Conservation (phyloP, 2,888 invertebrate genomes). For the Coleophora deauratella region DNA sequence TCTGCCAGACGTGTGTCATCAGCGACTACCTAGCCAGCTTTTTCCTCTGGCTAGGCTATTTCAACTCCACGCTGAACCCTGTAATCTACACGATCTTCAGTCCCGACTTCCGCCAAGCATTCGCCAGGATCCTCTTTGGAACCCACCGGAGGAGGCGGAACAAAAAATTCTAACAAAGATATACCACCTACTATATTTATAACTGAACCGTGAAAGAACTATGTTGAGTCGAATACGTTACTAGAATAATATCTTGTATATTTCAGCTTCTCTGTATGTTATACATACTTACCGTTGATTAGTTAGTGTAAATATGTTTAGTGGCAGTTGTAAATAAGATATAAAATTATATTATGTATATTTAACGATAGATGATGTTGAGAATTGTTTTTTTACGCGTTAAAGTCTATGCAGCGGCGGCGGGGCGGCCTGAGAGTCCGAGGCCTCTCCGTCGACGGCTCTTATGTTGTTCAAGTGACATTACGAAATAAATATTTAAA, state of each 20-base stretch:
- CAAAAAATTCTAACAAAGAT: constrained; percentile 71
- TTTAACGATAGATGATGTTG: constrained; percentile 50
- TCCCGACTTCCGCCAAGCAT: constrained; percentile 92
- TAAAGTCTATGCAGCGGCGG: constrained; percentile 58
- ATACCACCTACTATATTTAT: constrained; percentile 50
- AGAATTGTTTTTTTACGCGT: constrained; percentile 67
- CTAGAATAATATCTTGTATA: constrained; percentile 29
- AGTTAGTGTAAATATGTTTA: constrained; percentile 66
- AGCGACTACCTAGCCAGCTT: constrained; percentile 83
- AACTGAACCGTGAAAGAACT: constrained; percentile 33
- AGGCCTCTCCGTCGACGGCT: constrained; percentile 50
- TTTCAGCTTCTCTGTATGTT: constrained; percentile 61
- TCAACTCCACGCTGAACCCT: constrained; percentile 93
- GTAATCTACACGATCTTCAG: constrained; percentile 96
- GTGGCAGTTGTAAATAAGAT: constrained; percentile 59
- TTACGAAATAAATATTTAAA: constrained; percentile 72
- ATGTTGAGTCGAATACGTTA: constrained; percentile 54
- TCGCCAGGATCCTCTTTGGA: constrained; percentile 88
- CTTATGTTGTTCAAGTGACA: constrained; percentile 66
- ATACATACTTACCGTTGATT: constrained; percentile 59
- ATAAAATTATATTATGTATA: constrained; percentile 41
- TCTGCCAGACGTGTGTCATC: constrained; percentile 82
- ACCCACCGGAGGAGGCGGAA: constrained; percentile 63
- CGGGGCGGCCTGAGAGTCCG: constrained; percentile 58
- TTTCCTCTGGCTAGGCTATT: constrained; percentile 93